phyloP scores from a whole-genome alignment of 2,888 invertebrate species.

The Conistra vaccinii region DNA sequence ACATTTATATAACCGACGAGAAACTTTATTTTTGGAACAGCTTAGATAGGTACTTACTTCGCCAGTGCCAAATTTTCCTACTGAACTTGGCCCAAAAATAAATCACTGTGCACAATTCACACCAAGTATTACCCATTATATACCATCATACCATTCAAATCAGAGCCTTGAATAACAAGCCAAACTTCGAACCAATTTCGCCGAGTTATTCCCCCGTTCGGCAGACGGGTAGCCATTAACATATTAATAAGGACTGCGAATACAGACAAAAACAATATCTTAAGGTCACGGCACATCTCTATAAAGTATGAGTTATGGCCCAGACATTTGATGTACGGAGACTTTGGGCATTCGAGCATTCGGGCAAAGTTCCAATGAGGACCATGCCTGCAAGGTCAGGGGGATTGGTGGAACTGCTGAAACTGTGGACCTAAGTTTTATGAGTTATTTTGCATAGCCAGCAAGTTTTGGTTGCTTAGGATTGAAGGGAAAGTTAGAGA shows the following conservation, averaged over 20 bases:
- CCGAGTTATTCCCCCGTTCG: constrained; percentile 46
- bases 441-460: background rate
- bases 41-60: background rate
- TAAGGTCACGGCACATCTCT: constrained; percentile 51
- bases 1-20: constrained; percentile 3
- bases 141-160: constrained; percentile 41
- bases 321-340: constrained; percentile 35
- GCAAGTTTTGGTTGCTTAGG: background rate
- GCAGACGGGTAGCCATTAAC: constrained; percentile 52
- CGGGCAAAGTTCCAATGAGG: constrained; percentile 62
- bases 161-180: constrained; percentile 35
- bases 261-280: constrained; percentile 61
- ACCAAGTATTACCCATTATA: constrained; percentile 20
- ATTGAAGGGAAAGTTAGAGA: background rate
- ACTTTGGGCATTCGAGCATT: constrained; percentile 61
- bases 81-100: constrained; percentile 27
- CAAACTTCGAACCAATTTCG: constrained; percentile 55
- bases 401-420: background rate
- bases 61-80: constrained; percentile 3
- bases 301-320: constrained; percentile 59
- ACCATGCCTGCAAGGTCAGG: constrained; percentile 49
- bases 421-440: constrained; percentile 29
- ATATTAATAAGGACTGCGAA: constrained; percentile 58
- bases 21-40: constrained; percentile 3
- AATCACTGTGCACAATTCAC: constrained; percentile 13